Evolutionary conservation across 2,113 vertebrate genomes (phyloP), one percentile per base, ranked within the genome.

Genomic region (Columba livia): DNA sequence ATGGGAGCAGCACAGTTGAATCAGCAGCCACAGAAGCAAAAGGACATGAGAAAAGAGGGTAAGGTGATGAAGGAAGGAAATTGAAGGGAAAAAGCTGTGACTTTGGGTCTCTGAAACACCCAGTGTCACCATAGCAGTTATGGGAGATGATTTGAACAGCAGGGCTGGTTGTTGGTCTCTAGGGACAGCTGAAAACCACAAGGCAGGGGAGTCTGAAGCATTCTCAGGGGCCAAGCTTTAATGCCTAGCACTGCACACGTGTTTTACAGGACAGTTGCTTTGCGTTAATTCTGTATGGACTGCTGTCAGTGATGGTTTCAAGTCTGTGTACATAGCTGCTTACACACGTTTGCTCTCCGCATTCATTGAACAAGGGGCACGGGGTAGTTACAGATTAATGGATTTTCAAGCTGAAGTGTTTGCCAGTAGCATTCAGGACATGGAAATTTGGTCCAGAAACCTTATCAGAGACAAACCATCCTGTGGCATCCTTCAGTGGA

Each of bases 391-490:
- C 72, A 96, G 83, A 88, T 90, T 96, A 94, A 96, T 90, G 94
- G 88, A 79, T 96, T 89, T 97, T 96, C 93, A 95, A 94, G 93
- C 77, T 96, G 88, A 90, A 89, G 36, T 87, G 73, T 92, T 94
- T 94, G 73, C 48, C 80, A 75, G 70, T 72, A 90, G 88, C 80
- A 79, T 62, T 89, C 44, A 85, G 61, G 61, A 92, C 73, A 61
- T 79, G 65, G 90, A 79, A 90, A 96, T 92, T 81, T 86, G 78
- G 79, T n/a, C 70, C 86, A 94, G 92, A 90, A 92, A 58, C 44
- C 66, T 94, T 93, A 95, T 82, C 92, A 65, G 80, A 86, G 58
- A 61, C 73, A 94, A 90, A 86, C 65, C 44, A 69, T 40, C 20
- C 74, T 2, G 0, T 61, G 66, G 57, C 0, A 1, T 92, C 88